Percentiles rank a stretch among this genome's conserved stretches.
phyloP scores from a whole-genome alignment of 2,113 vertebrate species.

The Misgurnus mizolepis region DNA sequence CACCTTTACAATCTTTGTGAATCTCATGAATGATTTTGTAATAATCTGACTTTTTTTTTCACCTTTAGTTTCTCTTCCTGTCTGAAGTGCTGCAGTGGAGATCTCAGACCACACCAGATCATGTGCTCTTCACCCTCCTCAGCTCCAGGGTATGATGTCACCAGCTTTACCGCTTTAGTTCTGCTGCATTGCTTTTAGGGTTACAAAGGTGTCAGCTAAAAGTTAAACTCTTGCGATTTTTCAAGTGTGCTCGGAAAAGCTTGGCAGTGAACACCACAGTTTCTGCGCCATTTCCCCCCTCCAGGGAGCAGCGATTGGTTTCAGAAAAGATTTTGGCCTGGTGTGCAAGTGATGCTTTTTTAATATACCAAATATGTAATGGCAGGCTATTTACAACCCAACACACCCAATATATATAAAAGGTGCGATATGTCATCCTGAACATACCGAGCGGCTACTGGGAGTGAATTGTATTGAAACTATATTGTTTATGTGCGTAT shows the following conservation, averaged over 20 bases:
- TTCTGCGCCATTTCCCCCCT: neutral
- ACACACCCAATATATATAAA: conserved; percentile 5
- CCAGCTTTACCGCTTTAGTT: neutral
- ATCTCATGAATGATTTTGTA: neutral
- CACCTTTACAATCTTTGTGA: neutral
- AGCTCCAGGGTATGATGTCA: conserved; percentile 80
- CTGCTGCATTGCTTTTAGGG: neutral
- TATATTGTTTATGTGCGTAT: neutral
- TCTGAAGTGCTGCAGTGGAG: conserved; percentile 98
- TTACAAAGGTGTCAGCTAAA: neutral
- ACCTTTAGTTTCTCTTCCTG: conserved; percentile 91
- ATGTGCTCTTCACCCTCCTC: conserved; percentile 93
- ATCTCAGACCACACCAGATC: conserved; percentile 96
- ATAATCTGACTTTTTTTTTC: conserved; percentile 29
- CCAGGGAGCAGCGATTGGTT: conserved; percentile 8
- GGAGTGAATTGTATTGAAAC: neutral
- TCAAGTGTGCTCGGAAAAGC: neutral
- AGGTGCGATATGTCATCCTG: neutral
- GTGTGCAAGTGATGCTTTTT: conserved; percentile 1
- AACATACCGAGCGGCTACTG: neutral
- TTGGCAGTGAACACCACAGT: neutral
- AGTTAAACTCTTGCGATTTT: neutral
- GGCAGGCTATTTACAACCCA: conserved; percentile 17
- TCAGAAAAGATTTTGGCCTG: conserved; percentile 24
- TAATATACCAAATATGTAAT: conserved; percentile 12